Conservation (phyloP, 35 echinoderm and acorn worm species). For the Heliocidaris erythrogramma region DNA sequence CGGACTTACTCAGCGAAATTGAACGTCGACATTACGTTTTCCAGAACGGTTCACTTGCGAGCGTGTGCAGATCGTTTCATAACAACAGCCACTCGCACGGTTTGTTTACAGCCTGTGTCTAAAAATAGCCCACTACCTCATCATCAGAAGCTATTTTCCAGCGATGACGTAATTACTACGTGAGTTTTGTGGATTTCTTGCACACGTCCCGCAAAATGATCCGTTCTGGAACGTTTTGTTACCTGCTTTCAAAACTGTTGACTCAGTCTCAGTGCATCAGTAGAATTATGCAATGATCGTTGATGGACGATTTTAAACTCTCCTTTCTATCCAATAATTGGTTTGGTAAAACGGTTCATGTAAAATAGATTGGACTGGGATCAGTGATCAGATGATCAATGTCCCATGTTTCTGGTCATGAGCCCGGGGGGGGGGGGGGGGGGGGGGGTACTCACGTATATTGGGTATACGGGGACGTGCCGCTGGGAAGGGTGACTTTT, state of each 20-base stretch:
- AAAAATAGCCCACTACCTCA: neutral
- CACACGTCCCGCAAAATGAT: neutral
- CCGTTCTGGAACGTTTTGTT: neutral
- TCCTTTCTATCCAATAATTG: too few species aligned
- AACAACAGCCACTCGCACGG: neutral
- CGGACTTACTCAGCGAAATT: constrained; percentile 48
- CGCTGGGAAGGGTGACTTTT: too few species aligned
- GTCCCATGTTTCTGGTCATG: too few species aligned
- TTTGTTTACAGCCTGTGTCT: neutral
- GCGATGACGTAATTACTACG: too few species aligned
- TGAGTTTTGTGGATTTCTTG: neutral
- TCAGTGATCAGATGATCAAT: too few species aligned
- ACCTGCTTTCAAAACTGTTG: neutral
- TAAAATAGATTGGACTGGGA: too few species aligned
- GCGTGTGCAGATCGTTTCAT: constrained; percentile 1
- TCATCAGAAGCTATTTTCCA: neutral
- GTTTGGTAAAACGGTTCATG: too few species aligned
- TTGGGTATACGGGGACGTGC: too few species aligned
- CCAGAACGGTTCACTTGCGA: neutral
- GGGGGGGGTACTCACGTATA: too few species aligned
- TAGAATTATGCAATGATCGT: too few species aligned
- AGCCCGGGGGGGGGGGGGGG: too few species aligned
- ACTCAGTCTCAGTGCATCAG: neutral
- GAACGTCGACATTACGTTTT: constrained; percentile 43
- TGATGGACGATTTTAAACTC: too few species aligned